phyloP scores from a whole-genome alignment of 2,113 vertebrate species.

The Mormyrus lacerda region DNA sequence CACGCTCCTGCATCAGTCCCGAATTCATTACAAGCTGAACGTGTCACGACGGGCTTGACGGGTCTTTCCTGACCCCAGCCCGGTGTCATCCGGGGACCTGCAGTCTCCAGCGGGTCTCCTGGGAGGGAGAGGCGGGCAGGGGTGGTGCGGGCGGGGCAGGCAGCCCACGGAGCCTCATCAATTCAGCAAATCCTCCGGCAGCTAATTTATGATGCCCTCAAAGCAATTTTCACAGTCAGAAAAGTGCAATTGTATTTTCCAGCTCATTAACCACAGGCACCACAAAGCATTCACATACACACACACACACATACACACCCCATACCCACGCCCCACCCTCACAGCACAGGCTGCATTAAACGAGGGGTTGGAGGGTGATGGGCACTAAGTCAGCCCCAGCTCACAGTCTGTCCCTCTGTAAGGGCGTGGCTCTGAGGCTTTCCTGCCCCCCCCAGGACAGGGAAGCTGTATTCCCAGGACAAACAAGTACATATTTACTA shows the following conservation, averaged over 20 bases:
- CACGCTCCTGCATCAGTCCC: not conserved
- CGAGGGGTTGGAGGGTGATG: not conserved
- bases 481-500: conserved; percentile 67
- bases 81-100: not conserved
- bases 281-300: conserved; percentile 59
- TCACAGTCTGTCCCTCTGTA: conserved; percentile 18
- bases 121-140: conserved; percentile 38
- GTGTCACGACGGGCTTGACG: not conserved
- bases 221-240: conserved; percentile 74
- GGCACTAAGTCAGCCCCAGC: conserved; percentile 23
- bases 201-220: conserved; percentile 72
- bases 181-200: conserved; percentile 61
- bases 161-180: conserved; percentile 62
- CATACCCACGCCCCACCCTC: conserved; percentile 32
- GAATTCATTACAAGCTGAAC: not conserved
- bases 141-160: conserved; percentile 7
- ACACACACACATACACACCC: not conserved
- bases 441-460: conserved; percentile 55
- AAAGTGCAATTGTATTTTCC: conserved; percentile 76
- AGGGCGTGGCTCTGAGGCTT: conserved; percentile 27
- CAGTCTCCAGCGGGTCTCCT: conserved; percentile 30
- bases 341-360: conserved; percentile 39
- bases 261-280: conserved; percentile 70
- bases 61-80: not conserved
- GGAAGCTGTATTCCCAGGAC: conserved; percentile 63